Base-by-base conservation (phyloP, 2,113 vertebrate genomes). In the Promerops cafer region DNA sequence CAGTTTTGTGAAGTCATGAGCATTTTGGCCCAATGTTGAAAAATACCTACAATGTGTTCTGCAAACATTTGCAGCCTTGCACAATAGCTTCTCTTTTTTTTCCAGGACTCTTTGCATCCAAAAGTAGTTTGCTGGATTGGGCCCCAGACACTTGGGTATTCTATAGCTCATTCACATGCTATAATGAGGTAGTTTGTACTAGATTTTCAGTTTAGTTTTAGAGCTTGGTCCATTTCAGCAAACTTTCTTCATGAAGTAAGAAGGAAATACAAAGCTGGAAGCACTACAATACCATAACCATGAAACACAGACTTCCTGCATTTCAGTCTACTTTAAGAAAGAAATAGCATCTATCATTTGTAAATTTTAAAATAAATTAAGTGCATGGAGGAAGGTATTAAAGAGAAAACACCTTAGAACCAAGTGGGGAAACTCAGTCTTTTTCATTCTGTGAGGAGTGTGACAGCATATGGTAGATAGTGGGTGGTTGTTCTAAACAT, bases 401-500 rank as follows among this genome's bases (percentile, higher is more conserved):
- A 96, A 93, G 37, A 93, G 69, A 97, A 97, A 97, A 95, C 3
- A 28, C 49, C 64, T 96, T 93, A 91, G 92, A 89, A 95, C 64
- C 47, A 91, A 93, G 49, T 66, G 83, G 30, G 59, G 66, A 95
- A 94, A 84, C 80, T 53, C 90, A 61, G 90, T 91, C 86, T 84
- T 89, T 77, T 83, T 94, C 81, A 50, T 93, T 92, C 69, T 93
- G 71, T 60, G 87, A 87, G 95, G 78, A 96, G 60, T 95, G 93
- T 96, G 91, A 91, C 77, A 94, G 74, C 92, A 96, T 96, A 92
- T 84, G 88, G 89, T 94, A 89, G 60, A 54, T 69, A 92, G 72
- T 87, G 78, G 83, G 89, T 85, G 82, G 80, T 42, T 95, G 76
- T 86, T 96, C 95, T 95, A 93, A 97, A 95, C 93, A 90, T 87